These are phyloP conservation scores for human DNA, from an alignment of 2,113 vertebrate species.

Conservation along the genomic window GRCh38 chr13:113724501-113725000, in stretches of 20 bases:
- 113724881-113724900: neutral
- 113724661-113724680: neutral
- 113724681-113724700: neutral
- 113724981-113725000: neutral
- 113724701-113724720: neutral
- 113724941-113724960: too few species aligned
- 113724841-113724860: fast-evolving
- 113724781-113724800: neutral
- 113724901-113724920: neutral
- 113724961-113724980: fast-evolving
- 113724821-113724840: neutral
- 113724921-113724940: neutral
- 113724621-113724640: neutral
- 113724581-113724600: too few species aligned
- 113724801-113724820: fast-evolving
- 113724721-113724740: neutral
- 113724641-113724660: neutral
- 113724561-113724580: neutral
- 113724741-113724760: neutral
- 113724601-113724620: too few species aligned
- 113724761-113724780: neutral
- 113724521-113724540: neutral
- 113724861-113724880: too few species aligned
- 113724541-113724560: neutral
- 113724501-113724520: neutral